Conservation (phyloP, 35 echinoderm and acorn worm genomes). For the Amphiura filiformis region DNA sequence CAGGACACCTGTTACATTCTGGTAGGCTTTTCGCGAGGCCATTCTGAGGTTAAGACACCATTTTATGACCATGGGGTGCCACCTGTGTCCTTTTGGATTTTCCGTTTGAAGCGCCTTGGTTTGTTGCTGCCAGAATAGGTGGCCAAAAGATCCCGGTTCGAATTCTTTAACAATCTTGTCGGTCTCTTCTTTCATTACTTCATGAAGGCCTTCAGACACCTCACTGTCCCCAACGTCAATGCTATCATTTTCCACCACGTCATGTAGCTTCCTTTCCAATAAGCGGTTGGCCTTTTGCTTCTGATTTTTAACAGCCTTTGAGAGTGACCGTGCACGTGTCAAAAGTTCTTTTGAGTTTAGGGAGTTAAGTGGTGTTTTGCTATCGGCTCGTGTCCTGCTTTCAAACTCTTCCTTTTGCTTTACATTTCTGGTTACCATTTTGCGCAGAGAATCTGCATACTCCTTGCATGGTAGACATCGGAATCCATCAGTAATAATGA, state of each 20-base stretch:
- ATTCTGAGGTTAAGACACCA: conserved; percentile 8
- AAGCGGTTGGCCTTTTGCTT: neutral
- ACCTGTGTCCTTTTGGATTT: neutral
- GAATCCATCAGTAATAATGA: neutral
- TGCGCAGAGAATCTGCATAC: neutral
- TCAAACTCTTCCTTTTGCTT: neutral
- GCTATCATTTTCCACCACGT: neutral
- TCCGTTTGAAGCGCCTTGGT: neutral
- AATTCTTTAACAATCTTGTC: neutral
- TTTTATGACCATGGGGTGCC: conserved; percentile 11
- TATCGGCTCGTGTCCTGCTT: neutral
- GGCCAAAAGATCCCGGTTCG: neutral
- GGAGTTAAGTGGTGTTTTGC: neutral
- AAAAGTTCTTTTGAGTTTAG: neutral
- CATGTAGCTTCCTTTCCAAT: neutral
- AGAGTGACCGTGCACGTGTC: neutral
- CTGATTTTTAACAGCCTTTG: neutral
- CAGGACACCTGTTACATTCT: neutral
- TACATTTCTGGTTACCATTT: neutral
- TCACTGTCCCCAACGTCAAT: neutral
- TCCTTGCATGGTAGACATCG: neutral
- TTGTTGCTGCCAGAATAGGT: neutral
- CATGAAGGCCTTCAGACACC: neutral
- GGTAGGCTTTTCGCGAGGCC: neutral
- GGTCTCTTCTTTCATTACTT: neutral